Percentiles rank a stretch among this genome's conserved stretches.
Evolutionary conservation across 1,140 invertebrate species (phyloP).

Genomic region (Neodiprion virginianus): DNA sequence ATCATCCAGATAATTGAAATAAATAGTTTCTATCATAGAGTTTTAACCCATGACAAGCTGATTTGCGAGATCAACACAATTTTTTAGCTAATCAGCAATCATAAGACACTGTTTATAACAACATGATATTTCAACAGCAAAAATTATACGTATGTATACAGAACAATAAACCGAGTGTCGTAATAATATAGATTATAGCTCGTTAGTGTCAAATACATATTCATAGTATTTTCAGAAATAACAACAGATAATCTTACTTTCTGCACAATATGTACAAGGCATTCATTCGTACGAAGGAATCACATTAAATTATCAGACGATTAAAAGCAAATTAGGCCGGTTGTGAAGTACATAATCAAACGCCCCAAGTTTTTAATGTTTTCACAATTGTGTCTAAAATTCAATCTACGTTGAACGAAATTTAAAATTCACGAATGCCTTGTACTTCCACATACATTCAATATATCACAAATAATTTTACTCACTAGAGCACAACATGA

Average conservation of each 20-base stretch:
- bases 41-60: neutral
- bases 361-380: no score
- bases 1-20: neutral
- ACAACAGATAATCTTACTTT: no score
- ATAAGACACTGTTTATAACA: neutral
- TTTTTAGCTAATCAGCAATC: neutral
- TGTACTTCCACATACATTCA: neutral
- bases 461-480: constrained; percentile 6
- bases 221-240: no score
- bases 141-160: neutral
- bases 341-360: no score
- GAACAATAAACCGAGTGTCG: neutral
- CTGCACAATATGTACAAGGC: neutral
- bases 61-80: neutral
- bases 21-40: neutral
- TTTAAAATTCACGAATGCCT: neutral
- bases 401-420: neutral
- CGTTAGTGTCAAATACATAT: no score
- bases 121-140: neutral
- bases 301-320: neutral
- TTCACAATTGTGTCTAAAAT: neutral
- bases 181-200: no score
- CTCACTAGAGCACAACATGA: neutral
- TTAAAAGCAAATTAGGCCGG: no score
- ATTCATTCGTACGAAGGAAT: neutral